Base-by-base conservation (phyloP, 2,888 invertebrate genomes). In the Caradrina kadenii region DNA sequence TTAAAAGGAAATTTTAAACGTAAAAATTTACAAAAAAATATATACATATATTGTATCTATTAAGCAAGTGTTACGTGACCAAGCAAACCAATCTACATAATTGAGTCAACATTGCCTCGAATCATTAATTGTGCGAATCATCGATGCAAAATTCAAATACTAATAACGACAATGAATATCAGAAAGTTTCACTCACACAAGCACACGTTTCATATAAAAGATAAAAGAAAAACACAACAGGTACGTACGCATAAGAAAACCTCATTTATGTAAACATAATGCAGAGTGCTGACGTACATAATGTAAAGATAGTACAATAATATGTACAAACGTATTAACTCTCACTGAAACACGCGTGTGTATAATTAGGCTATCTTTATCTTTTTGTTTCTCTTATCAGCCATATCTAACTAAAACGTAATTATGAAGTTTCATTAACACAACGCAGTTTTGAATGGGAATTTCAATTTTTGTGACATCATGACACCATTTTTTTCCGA, bases 401-500 rank as follows among this genome's bases (percentile, higher is more conserved):
- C 42, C 7, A 11, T 56, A 19, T 53, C 22, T 45, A 19, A 49
- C 31, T 45, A 11, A 26, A 59, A 62, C n/a, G 54, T 53, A 54
- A 60, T 49, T 26, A 42, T 13, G 1, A n/a, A 42, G 13, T 55
- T 76, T 74, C 69, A 69, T 79, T 69, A 73, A 48, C 35, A 50
- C 22, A 21, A 11, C 42, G 60, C 56, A 49, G n/a, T 45, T 50
- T 45, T 54, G 42, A 50, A 15, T 42, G 48, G 52, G 2, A 73
- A 56, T 60, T 6, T 22, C 53, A 19, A 10, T 7, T 39, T 71
- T 45, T 49, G 6, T 39, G 39, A 45, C 6, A 6, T 45, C 17
- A 45, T 45, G 5, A 15, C 10, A 42, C 42, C 2, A 42, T 8
- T 35, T 35, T 8, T 35, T 35, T 35, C 6, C 7, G 31, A 1